Conservation (phyloP, 2,113 vertebrate genomes). For the Grammomys dolichurus region DNA sequence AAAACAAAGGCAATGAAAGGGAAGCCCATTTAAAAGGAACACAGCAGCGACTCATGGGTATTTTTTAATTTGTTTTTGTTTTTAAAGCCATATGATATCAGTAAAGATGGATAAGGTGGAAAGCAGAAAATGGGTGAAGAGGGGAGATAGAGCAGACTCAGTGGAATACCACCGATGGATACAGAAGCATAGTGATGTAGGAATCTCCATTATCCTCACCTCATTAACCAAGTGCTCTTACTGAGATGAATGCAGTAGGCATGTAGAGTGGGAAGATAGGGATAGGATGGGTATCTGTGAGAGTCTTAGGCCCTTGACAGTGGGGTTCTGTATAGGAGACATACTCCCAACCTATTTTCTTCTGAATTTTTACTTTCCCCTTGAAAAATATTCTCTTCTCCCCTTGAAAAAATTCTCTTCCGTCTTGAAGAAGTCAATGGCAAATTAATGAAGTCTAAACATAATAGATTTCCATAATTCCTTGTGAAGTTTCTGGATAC, state of each 20-base stretch:
- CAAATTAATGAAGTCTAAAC: constrained; percentile 14
- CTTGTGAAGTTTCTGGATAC: constrained; percentile 6
- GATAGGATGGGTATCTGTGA: background rate
- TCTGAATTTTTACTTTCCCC: background rate
- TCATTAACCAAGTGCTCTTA: background rate
- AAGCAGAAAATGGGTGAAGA: background rate
- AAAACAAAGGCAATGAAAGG: background rate
- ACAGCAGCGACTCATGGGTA: too few species aligned
- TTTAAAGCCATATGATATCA: background rate
- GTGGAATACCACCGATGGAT: background rate
- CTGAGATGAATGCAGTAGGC: background rate
- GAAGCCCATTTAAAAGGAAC: background rate
- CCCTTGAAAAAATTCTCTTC: background rate
- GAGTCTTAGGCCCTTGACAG: background rate
- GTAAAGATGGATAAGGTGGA: background rate
- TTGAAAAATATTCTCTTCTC: background rate
- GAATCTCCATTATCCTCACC: background rate
- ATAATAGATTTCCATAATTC: background rate
- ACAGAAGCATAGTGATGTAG: background rate
- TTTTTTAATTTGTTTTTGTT: background rate
- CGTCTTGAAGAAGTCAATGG: background rate
- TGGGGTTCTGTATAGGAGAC: background rate
- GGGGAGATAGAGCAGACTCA: background rate
- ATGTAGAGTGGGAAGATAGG: background rate
- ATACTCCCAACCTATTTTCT: background rate